Evolutionary conservation across 2,797 vertebrate species (phyloP), one percentile per base, ranked within the genome.

Genomic region (Myotis pilosus): DNA sequence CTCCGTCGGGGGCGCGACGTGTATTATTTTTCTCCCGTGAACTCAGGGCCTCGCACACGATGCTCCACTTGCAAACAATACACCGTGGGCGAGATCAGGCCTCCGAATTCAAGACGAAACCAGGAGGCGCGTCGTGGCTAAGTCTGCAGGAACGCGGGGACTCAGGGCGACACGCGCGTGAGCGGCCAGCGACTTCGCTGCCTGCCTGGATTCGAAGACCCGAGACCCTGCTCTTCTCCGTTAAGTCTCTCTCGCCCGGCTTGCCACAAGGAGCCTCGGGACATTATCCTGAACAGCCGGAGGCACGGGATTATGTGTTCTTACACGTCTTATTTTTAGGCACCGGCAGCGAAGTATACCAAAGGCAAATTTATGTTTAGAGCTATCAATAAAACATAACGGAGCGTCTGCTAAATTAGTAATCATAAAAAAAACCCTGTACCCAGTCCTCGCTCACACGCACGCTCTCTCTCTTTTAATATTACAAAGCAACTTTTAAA

Each of bases 351-450:
- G 91, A 91, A 87, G 62, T 93, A 95, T 94, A 95, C 0, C 0
- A 91, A 98, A 98, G 96, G 97, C 96, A 97, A 98, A 97, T 98
- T 97, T 97, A 82, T 97, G 96, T 97, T 97, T 98, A 97, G 96
- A 95, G 78, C 85, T 96, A 98, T 98, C 98, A 98, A 98, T 98
- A 98, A 98, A 98, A 98, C 98, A 98, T 98, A 96, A 91, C 76
- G 15, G 57, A 93, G 93, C 97, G 86, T 95, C 97, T 98, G 97
- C 96, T 98, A 97, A 98, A 98, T 98, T 98, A 98, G 97, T 98
- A 98, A 98, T 98, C 20, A 36, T 57, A 96, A 44, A 92, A 92
- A 97, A 98, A 95, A 4, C 95, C 0, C 55, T 69, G 95, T 97
- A 91, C 88, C 83, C 84, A 91, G 94, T 55, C 94, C 96, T 96